These are phyloP conservation scores for Gymnocheta viridis DNA, from an alignment of 2,888 invertebrate species.

Conservation along the genomic window DNA sequence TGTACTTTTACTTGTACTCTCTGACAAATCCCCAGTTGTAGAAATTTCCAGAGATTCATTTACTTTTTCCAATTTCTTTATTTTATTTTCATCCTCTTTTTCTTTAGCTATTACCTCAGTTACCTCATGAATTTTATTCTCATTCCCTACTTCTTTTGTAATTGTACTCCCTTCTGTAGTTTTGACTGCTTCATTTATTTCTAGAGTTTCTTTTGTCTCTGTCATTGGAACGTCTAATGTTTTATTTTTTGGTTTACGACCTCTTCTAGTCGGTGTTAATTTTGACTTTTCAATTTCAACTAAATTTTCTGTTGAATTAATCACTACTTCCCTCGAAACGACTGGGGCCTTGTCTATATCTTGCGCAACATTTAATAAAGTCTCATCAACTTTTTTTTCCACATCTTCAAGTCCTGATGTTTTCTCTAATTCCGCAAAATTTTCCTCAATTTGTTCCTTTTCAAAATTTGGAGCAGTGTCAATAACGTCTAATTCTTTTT, in stretches of 20 bases:
- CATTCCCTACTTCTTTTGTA: background rate
- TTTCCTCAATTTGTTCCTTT: constrained; percentile 2
- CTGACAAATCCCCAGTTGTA: background rate
- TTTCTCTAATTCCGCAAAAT: background rate
- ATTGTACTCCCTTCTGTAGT: background rate
- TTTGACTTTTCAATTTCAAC: constrained; percentile 10
- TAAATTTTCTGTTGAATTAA: background rate
- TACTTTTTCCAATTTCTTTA: background rate
- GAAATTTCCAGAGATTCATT: background rate
- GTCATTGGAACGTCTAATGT: background rate
- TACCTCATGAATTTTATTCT: background rate
- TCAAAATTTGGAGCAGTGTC: background rate
- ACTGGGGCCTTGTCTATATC: background rate
- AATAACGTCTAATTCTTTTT: background rate
- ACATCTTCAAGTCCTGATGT: background rate
- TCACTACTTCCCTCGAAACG: background rate
- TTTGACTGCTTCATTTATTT: background rate
- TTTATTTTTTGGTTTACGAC: constrained; percentile 58
- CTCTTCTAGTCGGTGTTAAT: constrained; percentile 26
- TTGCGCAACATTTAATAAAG: background rate
- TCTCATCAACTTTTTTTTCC: background rate
- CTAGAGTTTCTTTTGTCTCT: background rate
- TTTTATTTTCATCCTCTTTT: background rate
- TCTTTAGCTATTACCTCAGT: background rate
- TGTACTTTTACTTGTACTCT: background rate